A percentile compares a stretch with the other conserved stretches of the same genome.
Evolutionary conservation across 2,888 invertebrate species (phyloP).

Genomic region (Anaspis maculata): DNA sequence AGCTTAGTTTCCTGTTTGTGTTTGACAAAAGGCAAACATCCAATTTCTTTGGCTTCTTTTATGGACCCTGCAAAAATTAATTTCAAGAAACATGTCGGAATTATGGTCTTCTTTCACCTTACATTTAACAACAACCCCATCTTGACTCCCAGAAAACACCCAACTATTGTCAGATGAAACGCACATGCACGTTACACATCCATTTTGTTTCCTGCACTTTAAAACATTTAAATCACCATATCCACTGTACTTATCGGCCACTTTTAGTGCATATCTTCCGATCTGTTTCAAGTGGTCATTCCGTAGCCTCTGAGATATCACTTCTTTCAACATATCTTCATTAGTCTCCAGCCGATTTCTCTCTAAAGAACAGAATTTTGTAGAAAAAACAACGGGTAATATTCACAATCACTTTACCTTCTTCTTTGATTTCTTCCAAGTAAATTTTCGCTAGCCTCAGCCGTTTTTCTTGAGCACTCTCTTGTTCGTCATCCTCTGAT

Average conservation of each 20-base stretch:
- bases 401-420: neutral
- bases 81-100: conserved; percentile 1
- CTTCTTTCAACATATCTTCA: conserved; percentile 56
- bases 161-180: conserved; percentile 63
- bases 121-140: conserved; percentile 82
- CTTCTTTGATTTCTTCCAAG: conserved; percentile 74
- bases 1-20: conserved; percentile 23
- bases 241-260: conserved; percentile 57
- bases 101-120: conserved; percentile 20
- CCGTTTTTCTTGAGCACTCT: conserved; percentile 87
- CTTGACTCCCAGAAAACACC: conserved; percentile 81
- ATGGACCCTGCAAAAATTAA: conserved; percentile 46
- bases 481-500: conserved; percentile 56
- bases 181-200: conserved; percentile 73
- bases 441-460: conserved; percentile 84
- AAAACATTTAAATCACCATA: conserved; percentile 45
- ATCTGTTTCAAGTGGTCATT: conserved; percentile 81
- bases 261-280: conserved; percentile 65
- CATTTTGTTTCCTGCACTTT: conserved; percentile 69
- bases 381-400: neutral
- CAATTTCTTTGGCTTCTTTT: conserved; percentile 54
- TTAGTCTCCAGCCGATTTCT: conserved; percentile 58
- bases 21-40: conserved; percentile 45
- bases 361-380: conserved; percentile 41
- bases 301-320: conserved; percentile 67